phyloP scores from a whole-genome alignment of 2,113 vertebrate genomes.

The Actinemys pallida region DNA sequence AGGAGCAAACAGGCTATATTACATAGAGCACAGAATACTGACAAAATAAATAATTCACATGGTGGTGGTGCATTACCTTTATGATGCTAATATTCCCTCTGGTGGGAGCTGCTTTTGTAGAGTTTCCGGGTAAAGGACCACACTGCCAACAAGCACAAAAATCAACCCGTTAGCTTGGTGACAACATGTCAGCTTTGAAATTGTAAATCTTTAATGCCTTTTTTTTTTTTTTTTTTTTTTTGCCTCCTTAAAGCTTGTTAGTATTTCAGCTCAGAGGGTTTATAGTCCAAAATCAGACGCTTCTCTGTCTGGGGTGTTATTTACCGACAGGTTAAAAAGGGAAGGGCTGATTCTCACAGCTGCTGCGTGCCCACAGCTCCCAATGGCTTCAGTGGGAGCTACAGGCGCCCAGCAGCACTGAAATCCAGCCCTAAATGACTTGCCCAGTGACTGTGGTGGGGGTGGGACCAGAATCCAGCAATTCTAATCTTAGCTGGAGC shows the following conservation, averaged over 20 bases:
- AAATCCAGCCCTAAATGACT: background rate
- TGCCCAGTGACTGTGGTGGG: background rate
- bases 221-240: conserved; percentile 1
- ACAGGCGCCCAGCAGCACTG: background rate
- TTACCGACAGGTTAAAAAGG: background rate
- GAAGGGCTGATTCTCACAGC: background rate
- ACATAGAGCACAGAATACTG: background rate
- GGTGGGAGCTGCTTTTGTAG: background rate
- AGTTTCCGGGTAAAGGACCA: background rate
- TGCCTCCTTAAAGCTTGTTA: fast-evolving
- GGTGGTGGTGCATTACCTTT: conserved; percentile 25
- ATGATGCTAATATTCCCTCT: background rate
- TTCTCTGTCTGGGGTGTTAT: background rate
- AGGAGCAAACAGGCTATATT: background rate
- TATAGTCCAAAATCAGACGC: background rate
- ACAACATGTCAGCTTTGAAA: background rate
- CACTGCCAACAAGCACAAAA: conserved; percentile 23
- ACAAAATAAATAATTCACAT: conserved; percentile 2
- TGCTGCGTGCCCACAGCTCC: background rate
- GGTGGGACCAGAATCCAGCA: background rate
- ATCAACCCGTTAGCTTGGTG: background rate
- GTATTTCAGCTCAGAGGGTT: background rate
- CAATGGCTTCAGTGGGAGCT: background rate
- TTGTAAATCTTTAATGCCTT: background rate
- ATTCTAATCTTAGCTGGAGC: background rate